Evolutionary conservation across 2,888 invertebrate species (phyloP), one percentile per base, ranked within the genome.

Genomic region (Limenitis camilla): DNA sequence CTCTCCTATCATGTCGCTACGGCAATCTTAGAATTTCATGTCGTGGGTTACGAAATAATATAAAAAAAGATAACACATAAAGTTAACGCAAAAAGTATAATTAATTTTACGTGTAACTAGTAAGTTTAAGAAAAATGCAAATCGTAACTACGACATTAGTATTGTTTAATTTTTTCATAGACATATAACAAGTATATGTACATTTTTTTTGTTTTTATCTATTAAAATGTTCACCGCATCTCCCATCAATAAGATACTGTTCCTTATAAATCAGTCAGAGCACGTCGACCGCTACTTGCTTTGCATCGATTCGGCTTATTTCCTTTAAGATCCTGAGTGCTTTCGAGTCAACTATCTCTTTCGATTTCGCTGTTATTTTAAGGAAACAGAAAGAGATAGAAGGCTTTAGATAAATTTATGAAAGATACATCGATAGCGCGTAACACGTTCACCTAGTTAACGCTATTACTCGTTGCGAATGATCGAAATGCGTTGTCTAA

Each of bases 391-490:
- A 50, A 28, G 52, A 52, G 52, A 52, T 39, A 39, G 27, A 8
- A 38, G 32, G 47, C 43, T 40, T 40, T 35, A 40, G 36, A 49
- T 49, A 49, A 52, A 51, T 56, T 59, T 55, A 55, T 59, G 51
- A 41, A 51, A 59, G 41, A 53, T 56, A 57, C 54, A 54, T 56
- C 44, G 50, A 59, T 59, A 58, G 58, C 60, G 55, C 61, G 62
- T 63, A 65, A 63, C 65, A 60, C 60, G 60, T 63, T 66, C 64
- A 67, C 66, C 69, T 55, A 65, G 67, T 65, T 65, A 63, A 49
- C 56, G 46, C 40, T 59, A 53, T 52, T 52, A 59, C 58, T 45
- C 51, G 47, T 60, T 57, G 54, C 50, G 48, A 53, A 53, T 50
- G 46, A 49, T 48, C 58, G 19, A 19, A 19, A 19, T 19, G 19